phyloP scores from a whole-genome alignment of 2,888 invertebrate species.

The Odontomyia ornata region DNA sequence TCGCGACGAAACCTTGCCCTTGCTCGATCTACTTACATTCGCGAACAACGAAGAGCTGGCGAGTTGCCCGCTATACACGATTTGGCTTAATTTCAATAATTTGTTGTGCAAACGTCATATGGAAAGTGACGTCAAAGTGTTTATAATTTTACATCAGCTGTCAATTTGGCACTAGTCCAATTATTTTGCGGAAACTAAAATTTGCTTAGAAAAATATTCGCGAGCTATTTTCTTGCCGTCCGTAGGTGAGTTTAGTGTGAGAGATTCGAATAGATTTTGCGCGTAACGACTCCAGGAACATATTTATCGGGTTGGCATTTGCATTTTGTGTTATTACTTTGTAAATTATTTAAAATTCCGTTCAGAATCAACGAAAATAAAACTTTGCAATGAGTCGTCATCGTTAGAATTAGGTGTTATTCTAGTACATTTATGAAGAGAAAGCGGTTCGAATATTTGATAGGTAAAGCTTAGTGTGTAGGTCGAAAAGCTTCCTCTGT shows the following conservation, averaged over 20 bases:
- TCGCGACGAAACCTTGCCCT: constrained; percentile 36
- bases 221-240: not conserved
- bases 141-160: constrained; percentile 3
- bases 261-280: not conserved
- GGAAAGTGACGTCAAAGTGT: constrained; percentile 10
- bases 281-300: no score
- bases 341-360: no score
- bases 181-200: not conserved
- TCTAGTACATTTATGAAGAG: constrained; percentile 9
- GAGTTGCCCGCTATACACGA: constrained; percentile 5
- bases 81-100: not conserved
- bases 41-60: not conserved
- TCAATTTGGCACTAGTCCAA: constrained; percentile 35
- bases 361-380: no score
- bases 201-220: not conserved
- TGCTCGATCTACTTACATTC: not conserved
- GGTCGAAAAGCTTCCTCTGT: no score
- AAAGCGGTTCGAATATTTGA: no score
- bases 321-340: no score
- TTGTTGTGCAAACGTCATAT: constrained; percentile 8
- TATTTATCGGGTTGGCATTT: no score
- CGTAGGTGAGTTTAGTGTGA: not conserved
- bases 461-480: no score
- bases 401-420: not conserved
- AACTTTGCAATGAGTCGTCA: not conserved